phyloP scores from a whole-genome alignment of 2,113 vertebrate genomes.

The Syrmaticus mikado region DNA sequence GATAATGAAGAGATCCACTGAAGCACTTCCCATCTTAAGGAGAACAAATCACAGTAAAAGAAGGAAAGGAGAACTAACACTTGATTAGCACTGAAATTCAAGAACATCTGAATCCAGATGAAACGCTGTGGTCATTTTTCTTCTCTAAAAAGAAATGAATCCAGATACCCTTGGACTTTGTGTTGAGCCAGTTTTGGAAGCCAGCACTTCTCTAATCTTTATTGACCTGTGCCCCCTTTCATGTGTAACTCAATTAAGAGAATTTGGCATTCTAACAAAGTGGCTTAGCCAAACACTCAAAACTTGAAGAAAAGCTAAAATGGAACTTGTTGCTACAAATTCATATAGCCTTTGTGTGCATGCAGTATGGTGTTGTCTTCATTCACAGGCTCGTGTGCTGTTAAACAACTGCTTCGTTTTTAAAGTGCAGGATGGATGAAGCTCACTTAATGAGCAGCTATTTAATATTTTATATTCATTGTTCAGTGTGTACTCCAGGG shows the following conservation, averaged over 20 bases:
- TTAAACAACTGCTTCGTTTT: slow-evolving; percentile 11
- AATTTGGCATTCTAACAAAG: neutral
- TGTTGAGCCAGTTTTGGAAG: slow-evolving; percentile 21
- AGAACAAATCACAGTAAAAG: neutral
- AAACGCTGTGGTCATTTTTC: slow-evolving; percentile 23
- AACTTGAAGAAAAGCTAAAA: slow-evolving; percentile 2
- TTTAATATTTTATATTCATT: slow-evolving; percentile 64
- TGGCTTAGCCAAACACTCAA: neutral
- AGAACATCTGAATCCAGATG: slow-evolving; percentile 22
- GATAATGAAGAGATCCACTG: neutral
- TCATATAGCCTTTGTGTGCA: neutral
- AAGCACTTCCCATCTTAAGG: neutral
- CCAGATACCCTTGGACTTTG: slow-evolving; percentile 2
- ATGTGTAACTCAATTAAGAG: neutral
- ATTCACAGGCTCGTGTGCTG: neutral
- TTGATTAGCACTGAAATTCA: slow-evolving; percentile 24
- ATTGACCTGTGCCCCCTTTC: slow-evolving; percentile 11
- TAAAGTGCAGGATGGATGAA: slow-evolving; percentile 24
- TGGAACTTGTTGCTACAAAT: neutral
- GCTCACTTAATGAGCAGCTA: slow-evolving; percentile 35
- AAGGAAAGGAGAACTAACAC: neutral
- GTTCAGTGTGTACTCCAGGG: slow-evolving; percentile 46
- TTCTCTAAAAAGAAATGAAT: slow-evolving; percentile 18
- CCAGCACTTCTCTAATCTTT: neutral
- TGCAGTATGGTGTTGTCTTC: slow-evolving; percentile 3